Conservation (phyloP, 2,888 invertebrate genomes). For the Euzetes globulus region DNA sequence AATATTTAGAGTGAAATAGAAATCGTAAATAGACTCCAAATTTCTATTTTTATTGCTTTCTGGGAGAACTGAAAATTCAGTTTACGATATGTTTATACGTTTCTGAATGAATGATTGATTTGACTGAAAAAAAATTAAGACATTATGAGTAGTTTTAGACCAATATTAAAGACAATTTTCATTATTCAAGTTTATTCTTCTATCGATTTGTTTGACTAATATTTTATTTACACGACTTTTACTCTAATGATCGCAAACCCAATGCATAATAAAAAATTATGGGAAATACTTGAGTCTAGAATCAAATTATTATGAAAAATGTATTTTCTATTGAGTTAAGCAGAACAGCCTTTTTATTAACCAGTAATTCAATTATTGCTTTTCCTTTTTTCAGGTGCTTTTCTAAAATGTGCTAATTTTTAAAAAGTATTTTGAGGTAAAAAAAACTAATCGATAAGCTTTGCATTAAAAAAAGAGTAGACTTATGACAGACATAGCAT, state of each 20-base stretch:
- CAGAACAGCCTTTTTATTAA: too few species aligned
- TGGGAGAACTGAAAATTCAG: neutral
- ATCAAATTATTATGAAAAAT: neutral
- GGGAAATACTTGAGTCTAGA: neutral
- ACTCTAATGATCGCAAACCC: neutral
- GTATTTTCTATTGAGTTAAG: too few species aligned
- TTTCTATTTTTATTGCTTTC: neutral
- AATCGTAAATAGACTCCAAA: too few species aligned
- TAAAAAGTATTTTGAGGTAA: too few species aligned
- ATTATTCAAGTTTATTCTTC: conserved; percentile 3
- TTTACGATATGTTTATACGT: neutral
- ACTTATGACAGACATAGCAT: too few species aligned
- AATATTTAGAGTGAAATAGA: too few species aligned
- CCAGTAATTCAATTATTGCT: too few species aligned
- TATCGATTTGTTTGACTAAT: neutral
- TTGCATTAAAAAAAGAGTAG: too few species aligned
- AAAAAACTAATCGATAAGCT: too few species aligned
- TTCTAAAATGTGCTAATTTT: too few species aligned
- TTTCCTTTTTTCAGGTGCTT: too few species aligned
- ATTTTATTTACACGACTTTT: conserved; percentile 1
- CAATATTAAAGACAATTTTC: neutral
- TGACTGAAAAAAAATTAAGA: neutral
- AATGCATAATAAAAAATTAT: neutral
- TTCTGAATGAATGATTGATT: conserved; percentile 1
- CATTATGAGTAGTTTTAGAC: neutral